Percentiles rank a stretch among this genome's conserved stretches.
phyloP scores from a whole-genome alignment of 2,797 vertebrate genomes.

The Lophotriccus pileatus region DNA sequence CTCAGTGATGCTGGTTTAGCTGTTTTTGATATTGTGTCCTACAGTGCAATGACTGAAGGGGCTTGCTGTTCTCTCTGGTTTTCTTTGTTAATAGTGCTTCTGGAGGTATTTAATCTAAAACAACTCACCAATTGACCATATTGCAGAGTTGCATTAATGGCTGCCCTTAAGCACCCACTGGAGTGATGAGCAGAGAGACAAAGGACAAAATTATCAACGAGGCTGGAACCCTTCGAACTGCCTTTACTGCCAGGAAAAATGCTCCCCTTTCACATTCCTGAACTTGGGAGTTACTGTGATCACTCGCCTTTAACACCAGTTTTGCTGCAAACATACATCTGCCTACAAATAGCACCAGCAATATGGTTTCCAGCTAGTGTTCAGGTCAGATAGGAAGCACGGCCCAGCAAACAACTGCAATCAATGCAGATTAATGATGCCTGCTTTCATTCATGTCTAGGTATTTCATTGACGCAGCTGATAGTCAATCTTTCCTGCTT shows the following conservation, averaged over 20 bases:
- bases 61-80: background rate
- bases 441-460: conserved; percentile 61
- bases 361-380: conserved; percentile 12
- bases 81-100: background rate
- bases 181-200: background rate
- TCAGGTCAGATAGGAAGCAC: conserved; percentile 38
- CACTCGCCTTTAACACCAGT: fast-evolving
- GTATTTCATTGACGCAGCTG: conserved; percentile 58
- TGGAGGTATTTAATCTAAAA: conserved; percentile 1
- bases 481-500: conserved; percentile 59
- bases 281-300: background rate
- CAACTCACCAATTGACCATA: background rate
- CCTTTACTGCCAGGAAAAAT: conserved; percentile 35
- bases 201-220: background rate
- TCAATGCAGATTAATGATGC: conserved; percentile 66
- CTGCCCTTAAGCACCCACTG: background rate
- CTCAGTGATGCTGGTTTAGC: background rate
- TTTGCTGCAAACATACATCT: background rate
- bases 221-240: background rate
- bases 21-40: background rate
- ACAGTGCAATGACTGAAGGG: background rate
- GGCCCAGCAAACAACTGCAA: conserved; percentile 31
- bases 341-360: conserved; percentile 9
- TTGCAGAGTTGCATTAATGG: background rate
- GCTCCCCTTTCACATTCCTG: conserved; percentile 45